Evolutionary conservation across 2,113 vertebrate genomes (phyloP), one percentile per base, ranked within the genome.

Genomic region (Pagrus major): DNA sequence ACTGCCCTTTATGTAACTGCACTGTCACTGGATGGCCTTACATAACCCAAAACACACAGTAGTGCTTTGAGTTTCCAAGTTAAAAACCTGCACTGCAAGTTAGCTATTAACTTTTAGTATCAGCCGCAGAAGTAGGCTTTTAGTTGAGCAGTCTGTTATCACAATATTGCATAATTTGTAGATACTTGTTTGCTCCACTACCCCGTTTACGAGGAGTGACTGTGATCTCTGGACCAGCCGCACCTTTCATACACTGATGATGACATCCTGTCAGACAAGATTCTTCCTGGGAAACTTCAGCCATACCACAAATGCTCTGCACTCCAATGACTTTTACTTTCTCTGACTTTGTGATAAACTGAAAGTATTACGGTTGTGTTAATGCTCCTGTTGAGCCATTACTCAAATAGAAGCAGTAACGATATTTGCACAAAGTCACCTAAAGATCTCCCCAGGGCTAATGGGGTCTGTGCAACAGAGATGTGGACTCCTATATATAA

Each of bases 1-100:
- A 78, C 71, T 44, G 54, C 29, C 56, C 74, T 88, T 91, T 89
- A 91, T 70, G 83, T 55, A 89, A 90, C 71, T 2, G 71, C 60
- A 68, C 63, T 52, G 63, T 44, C 73, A 72, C 72, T 21, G 15
- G 46, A n/a, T 16, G 37, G 25, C 42, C 80, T 90, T 84, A 39
- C 71, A 70, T 68, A 86, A 86, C 58, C 41, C 2, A 6, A 73
- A 61, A 60, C 44, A 59, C 9, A 21, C 52, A 29, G 5, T 37
- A 46, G n/a, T 8, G 44, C 16, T 31, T 51, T 2, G 33, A 51
- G 39, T 65, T 21, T 46, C 12, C 1, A n/a, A 35, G 47, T 14
- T 14, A 51, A 67, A 77, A 49, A 37, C 21, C 35, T 25, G 31
- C 21, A 37, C 39, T 6, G 9, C 16, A 11, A 41, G 51, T 78